These are phyloP conservation scores for Illadopsis cleaveri DNA, from an alignment of 2,113 vertebrate species.

Conservation along the genomic window DNA sequence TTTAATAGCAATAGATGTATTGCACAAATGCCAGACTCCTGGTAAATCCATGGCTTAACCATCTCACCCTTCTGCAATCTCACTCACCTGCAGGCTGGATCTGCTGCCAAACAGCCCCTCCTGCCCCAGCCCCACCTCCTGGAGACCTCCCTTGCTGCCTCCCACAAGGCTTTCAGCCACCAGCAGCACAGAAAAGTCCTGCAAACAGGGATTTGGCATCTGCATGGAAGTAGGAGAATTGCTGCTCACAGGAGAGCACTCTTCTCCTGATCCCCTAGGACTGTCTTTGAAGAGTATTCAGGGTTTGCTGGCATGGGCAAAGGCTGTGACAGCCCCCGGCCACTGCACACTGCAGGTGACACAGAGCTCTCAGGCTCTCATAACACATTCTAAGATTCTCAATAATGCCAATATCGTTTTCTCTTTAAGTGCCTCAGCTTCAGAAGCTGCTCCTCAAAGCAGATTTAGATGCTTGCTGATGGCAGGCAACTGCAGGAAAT, in stretches of 20 bases:
- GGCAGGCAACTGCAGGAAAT: not conserved
- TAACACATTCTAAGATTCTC: not conserved
- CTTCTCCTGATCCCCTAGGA: not conserved
- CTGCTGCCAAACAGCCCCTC: not conserved
- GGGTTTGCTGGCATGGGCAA: not conserved
- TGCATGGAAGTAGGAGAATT: not conserved
- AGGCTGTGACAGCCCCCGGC: not conserved
- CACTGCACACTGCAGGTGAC: accelerated
- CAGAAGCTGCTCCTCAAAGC: not conserved
- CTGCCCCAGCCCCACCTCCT: not conserved
- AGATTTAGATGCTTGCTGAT: not conserved
- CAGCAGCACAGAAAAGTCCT: not conserved
- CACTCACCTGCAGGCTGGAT: not conserved
- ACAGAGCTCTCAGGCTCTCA: not conserved
- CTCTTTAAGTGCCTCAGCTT: not conserved
- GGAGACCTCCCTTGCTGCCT: not conserved
- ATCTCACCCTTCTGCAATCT: accelerated
- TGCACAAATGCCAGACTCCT: not conserved
- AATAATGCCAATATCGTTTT: not conserved
- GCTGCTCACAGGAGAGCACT: not conserved
- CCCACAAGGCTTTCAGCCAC: not conserved
- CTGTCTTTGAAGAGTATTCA: accelerated
- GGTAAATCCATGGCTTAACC: not conserved
- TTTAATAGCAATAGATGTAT: accelerated
- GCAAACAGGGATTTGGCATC: not conserved